Evolutionary conservation across 2,888 invertebrate species (phyloP), one percentile per base, ranked within the genome.

Genomic region (Eupithecia subfuscata): DNA sequence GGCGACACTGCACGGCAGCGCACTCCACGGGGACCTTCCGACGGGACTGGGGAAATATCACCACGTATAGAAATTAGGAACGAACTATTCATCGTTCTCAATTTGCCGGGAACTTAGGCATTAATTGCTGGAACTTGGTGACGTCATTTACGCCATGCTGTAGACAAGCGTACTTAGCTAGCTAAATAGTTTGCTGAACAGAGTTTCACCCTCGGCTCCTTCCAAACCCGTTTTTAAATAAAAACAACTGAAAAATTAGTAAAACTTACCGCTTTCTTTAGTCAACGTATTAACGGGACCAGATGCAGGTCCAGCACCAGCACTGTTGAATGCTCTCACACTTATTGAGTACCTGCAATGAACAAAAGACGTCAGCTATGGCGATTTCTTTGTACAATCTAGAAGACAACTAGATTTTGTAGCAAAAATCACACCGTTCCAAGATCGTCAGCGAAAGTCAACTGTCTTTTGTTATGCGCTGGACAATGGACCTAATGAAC

Each of bases 251-350:
- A 45, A 52, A 40, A 34, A 22, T 7, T 34, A n/a, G 25, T 63
- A 12, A 65, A 16, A 71, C 95, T 93, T 92, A 96, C 97, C 97
- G 88, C 97, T 98, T 95, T 98, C 98, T 82, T 97, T 96, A 11
- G 98, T 98, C 34, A 97, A 96, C 6, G 97, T 97, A 80, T 97
- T 96, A 30, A 97, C 96, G 45, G 97, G 96, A 0, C 96, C 94
- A 22, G 98, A 97, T 69, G 97, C 96, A 1, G 98, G 98, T 5
- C 98, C 98, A 25, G 97, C 96, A 0, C 98, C 98, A 63, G 98
- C 97, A 79, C 97, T 97, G 88, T 98, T 98, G 88, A 97, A 97
- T 0, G 98, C 98, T 87, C 97, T 96, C n/a, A 98, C 97, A 74
- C 97, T 96, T 56, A 98, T 96, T 81, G 97, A 97, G 92, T 98